Evolutionary conservation across 2,113 vertebrate species (phyloP), one percentile per base, ranked within the genome.

Genomic region (Orthonyx spaldingii): DNA sequence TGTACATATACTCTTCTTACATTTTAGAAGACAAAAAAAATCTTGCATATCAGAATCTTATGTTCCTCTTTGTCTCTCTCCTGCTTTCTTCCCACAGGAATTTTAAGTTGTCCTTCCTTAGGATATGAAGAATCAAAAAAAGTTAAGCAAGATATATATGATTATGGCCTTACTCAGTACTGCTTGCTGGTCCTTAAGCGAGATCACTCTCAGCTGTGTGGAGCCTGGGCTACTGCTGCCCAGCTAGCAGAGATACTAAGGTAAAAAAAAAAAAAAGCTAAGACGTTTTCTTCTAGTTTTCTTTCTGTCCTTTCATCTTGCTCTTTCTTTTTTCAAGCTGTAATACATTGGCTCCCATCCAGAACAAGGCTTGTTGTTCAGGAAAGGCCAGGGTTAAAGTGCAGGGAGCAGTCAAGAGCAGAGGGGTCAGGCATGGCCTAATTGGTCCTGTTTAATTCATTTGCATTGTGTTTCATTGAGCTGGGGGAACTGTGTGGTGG

Each of bases 171-270:
- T 53, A 76, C 97, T 95, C 98, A 91, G 26, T 98, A 98, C 87
- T 98, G 98, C 76, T 23, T 98, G 57, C 90, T 98, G 93, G 93
- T 98, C 41, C 98, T 98, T 68, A 97, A 79, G 86, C 97, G 96
- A 94, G 98, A 98, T 79, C 98, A 92, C 84, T 96, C 97, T 93
- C 94, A 77, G 75, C 95, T 98, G 86, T 57, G 5, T n/a, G 98
- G 98, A 81, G 96, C 98, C 74, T 98, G 98, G 98, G 92, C 94
- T 85, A 98, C 98, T 49, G 94, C 98, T 94, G 98, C 97, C 44
- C 97, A 97, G 74, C 95, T 98, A 83, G 97, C 98, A 85, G 97
- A 98, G 77, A 97, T 98, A 91, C 63, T 98, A 79, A 98, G 98
- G 98, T 98, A 97, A 98, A 97, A 82, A 89, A 76, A 42, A 42